These are phyloP conservation scores for Drosophila nr. fundita DNA, from an alignment of 2,888 invertebrate species.

Conservation along the genomic window DNA sequence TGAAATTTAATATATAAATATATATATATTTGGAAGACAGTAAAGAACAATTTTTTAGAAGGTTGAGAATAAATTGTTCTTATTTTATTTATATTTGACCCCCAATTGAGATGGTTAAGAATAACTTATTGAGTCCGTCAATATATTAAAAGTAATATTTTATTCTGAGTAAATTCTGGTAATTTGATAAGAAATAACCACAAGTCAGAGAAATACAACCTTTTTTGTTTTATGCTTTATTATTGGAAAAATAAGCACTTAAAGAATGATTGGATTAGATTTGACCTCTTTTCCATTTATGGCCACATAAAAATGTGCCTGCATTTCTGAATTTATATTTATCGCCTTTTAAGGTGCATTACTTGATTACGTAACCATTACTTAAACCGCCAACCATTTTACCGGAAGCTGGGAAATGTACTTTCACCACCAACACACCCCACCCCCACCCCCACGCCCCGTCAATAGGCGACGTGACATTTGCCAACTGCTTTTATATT, in stretches of 20 bases:
- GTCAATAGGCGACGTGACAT: slow-evolving; percentile 33
- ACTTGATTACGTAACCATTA: slow-evolving; percentile 33
- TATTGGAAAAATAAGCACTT: not conserved
- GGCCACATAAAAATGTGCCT: not conserved
- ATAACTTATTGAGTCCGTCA: not conserved
- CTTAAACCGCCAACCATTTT: slow-evolving; percentile 10
- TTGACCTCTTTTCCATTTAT: not conserved
- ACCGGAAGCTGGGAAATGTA: not conserved
- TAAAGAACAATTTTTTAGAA: not conserved
- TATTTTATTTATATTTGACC: not conserved
- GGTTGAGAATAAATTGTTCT: not conserved
- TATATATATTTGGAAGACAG: not conserved
- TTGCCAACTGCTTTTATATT: slow-evolving; percentile 23
- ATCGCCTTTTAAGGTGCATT: not conserved
- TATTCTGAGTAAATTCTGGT: not conserved
- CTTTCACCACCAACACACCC: not conserved
- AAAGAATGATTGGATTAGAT: not conserved
- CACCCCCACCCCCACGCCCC: not conserved
- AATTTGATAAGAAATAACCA: not conserved
- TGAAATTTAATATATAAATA: not conserved
- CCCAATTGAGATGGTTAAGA: not conserved
- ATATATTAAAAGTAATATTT: not conserved
- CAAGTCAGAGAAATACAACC: not conserved
- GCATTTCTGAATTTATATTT: slow-evolving; percentile 4
- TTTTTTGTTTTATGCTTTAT: not conserved